Conservation (phyloP, 2,888 invertebrate species). For the Eupeodes latifasciatus region DNA sequence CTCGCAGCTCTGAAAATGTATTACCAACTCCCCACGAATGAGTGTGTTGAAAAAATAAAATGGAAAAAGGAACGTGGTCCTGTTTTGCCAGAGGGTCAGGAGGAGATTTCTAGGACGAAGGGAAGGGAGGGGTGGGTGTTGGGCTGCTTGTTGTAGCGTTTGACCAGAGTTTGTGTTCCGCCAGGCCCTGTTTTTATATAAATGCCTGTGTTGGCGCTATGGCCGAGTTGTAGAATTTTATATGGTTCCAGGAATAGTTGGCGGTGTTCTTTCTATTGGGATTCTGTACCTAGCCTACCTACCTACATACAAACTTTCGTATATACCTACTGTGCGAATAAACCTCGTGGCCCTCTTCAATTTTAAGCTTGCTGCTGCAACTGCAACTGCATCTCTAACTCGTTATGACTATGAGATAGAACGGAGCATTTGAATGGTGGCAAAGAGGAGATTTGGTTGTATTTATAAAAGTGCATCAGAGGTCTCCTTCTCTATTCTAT, state of each 20-base stretch:
- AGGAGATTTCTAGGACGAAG: not conserved
- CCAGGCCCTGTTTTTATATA: constrained; percentile 23
- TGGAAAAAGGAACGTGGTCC: constrained; percentile 26
- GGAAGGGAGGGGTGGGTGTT: not conserved
- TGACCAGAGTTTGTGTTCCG: constrained; percentile 35
- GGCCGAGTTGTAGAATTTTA: constrained; percentile 54
- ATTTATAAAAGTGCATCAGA: constrained; percentile 46
- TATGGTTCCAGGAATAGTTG: constrained; percentile 70
- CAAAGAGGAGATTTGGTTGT: constrained; percentile 36
- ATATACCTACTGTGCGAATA: constrained; percentile 21
- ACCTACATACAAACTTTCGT: too few relatives aligned
- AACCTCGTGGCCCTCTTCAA: constrained; percentile 63
- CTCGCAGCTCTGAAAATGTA: constrained; percentile 65
- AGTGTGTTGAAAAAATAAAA: constrained; percentile 16
- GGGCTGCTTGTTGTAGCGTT: not conserved
- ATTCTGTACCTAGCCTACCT: not conserved
- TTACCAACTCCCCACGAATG: constrained; percentile 38
- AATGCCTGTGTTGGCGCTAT: constrained; percentile 46
- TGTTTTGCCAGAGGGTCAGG: not conserved
- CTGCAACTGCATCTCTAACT: constrained; percentile 80
- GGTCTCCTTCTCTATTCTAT: constrained; percentile 23
- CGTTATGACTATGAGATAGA: constrained; percentile 82
- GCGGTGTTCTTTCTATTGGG: constrained; percentile 68
- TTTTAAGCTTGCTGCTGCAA: constrained; percentile 63
- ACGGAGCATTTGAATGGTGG: constrained; percentile 70